Evolutionary conservation across 1,140 invertebrate species (phyloP), one percentile per base, ranked within the genome.

Genomic region (Drosophila orena): DNA sequence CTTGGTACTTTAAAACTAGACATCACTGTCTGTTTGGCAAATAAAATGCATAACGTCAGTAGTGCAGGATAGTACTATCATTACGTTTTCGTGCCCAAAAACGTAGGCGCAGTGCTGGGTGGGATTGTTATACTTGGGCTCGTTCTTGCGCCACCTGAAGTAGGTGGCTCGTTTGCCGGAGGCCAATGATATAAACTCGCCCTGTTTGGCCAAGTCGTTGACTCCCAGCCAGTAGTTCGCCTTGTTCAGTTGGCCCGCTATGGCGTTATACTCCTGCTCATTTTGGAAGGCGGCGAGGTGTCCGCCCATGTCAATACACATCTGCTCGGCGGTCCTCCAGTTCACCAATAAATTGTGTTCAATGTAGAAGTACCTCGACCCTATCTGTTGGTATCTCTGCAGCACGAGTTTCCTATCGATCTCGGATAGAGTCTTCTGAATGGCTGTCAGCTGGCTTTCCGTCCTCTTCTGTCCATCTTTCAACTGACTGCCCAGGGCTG

Each of bases 121-220:
- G 2, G 8, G 7, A 34, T 50, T 15, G 8, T 50, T 17, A 14
- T 50, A 34, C n/a, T 50, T 50, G 47, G 47, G 47, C 34, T 50
- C 47, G 15, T 50, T 34, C 2, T 27, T 30, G 15, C 27, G 24
- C 47, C 47, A 50, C n/a, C 10, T 50, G 3, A 50, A 17, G 11
- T 34, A 50, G 7, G 27, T 27, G 5, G 27, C 47, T 17, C 1
- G n/a, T 5, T 50, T 34, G 4, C 27, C 27, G 10, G 47, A 50
- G n/a, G 47, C 47, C 47, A 50, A 10, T 3, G 47, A 34, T 34
- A 34, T 50, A 15, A 50, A 50, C n/a, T 15, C 24, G 4, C 47
- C 47, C 27, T 50, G n/a, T 34, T 34, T 34, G 27, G n/a, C 47
- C n/a, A 50, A 4, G 11, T 50, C 47, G 27, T 50, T 50, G 47